Conservation (phyloP, 92 coral and sea anemone species). For the Porites rus region DNA sequence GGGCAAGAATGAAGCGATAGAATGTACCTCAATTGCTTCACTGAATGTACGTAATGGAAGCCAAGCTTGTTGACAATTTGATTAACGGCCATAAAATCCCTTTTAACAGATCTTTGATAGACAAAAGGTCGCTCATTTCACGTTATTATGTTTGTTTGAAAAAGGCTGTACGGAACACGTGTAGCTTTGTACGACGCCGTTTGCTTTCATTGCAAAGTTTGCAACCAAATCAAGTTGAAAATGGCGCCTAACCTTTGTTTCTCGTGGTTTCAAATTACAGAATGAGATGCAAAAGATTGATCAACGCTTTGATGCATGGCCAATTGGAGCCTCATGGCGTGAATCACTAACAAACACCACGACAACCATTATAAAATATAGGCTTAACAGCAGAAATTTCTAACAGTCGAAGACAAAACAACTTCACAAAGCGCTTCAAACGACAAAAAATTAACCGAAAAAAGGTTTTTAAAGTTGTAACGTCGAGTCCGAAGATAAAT, state of each 20-base stretch:
- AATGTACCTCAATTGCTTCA: background rate
- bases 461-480: background rate
- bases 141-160: conserved; percentile 12
- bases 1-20: background rate
- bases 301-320: background rate
- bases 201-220: background rate
- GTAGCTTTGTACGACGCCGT: background rate
- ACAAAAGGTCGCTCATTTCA: background rate
- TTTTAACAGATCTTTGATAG: background rate
- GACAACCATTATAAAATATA: background rate
- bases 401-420: background rate
- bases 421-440: background rate
- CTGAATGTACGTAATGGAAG: background rate
- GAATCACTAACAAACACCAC: background rate
- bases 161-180: background rate
- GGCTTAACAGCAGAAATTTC: background rate
- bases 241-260: background rate
- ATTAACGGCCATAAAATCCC: background rate
- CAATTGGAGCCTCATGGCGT: background rate
- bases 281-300: background rate
- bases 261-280: background rate
- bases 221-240: background rate
- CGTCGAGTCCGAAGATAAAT: background rate
- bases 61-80: conserved; percentile 2
- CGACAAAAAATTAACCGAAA: background rate